Conservation (phyloP, 2,888 invertebrate genomes). For the Drosophila monieri region DNA sequence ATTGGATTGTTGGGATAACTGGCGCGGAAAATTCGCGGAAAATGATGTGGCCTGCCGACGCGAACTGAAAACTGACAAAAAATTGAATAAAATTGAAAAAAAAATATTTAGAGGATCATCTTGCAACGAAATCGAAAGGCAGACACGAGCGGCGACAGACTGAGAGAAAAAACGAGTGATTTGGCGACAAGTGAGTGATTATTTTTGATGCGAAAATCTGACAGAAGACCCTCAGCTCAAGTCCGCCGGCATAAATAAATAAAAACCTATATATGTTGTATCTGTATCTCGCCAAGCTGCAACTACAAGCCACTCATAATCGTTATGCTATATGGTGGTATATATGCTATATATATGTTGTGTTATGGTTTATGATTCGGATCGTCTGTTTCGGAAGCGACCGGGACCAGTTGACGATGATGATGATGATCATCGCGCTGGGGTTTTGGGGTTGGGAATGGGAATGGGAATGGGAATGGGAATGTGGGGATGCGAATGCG, state of each 20-base stretch:
- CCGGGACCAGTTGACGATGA: conserved; percentile 7
- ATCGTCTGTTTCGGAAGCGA: conserved; percentile 57
- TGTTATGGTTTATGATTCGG: conserved; percentile 54
- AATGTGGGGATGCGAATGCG: conserved; percentile 41
- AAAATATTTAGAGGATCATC: conserved; percentile 11
- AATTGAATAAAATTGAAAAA: conserved; percentile 13
- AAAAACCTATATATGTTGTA: conserved; percentile 6
- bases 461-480: conserved; percentile 20
- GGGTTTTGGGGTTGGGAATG: conserved; percentile 18
- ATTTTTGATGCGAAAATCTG: conserved; percentile 50
- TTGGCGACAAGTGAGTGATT: conserved; percentile 69
- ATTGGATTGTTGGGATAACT: conserved; percentile 4
- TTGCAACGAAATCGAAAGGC: conserved; percentile 13
- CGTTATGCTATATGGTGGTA: conserved; percentile 17
- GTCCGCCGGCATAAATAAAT: conserved; percentile 7
- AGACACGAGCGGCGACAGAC: conserved; percentile 9
- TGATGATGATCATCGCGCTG: conserved; percentile 4
- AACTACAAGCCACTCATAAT: conserved; percentile 13
- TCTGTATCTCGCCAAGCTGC: conserved; percentile 1
- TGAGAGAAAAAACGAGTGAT: conserved; percentile 35
- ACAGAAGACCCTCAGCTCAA: conserved; percentile 3
- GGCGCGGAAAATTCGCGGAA: conserved; percentile 1
- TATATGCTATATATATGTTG: conserved; percentile 23
- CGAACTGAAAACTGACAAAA: conserved; percentile 44
- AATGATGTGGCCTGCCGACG: conserved; percentile 37